phyloP scores from a whole-genome alignment of 2,797 vertebrate species.

The Diplodus puntazzo region DNA sequence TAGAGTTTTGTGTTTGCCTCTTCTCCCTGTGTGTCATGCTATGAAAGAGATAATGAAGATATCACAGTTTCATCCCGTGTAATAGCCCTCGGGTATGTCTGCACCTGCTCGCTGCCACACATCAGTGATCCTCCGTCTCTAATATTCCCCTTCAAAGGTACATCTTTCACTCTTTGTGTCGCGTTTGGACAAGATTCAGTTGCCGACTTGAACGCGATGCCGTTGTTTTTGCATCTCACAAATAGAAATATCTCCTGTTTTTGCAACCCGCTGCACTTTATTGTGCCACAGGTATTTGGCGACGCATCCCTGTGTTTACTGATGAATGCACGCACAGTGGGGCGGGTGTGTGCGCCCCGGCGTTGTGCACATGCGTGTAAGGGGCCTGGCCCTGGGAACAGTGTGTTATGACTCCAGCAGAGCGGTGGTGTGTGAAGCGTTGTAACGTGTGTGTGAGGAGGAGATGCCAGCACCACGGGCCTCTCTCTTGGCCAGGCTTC shows the following conservation, averaged over 20 bases:
- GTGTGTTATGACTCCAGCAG: conserved; percentile 65
- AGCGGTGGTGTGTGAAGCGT: conserved; percentile 63
- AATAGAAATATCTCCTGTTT: conserved; percentile 33
- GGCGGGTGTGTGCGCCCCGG: conserved; percentile 9
- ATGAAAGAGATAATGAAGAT: conserved; percentile 73
- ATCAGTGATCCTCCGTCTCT: conserved; percentile 53
- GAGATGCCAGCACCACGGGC: conserved; percentile 80
- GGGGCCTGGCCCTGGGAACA: conserved; percentile 44
- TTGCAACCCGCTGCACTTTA: neutral
- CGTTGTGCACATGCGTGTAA: conserved; percentile 35
- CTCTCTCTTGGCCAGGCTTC: conserved; percentile 79
- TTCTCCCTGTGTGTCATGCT: conserved; percentile 64
- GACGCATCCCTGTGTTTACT: conserved; percentile 39
- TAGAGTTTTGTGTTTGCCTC: conserved; percentile 63
- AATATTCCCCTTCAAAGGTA: conserved; percentile 33
- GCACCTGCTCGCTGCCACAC: conserved; percentile 64
- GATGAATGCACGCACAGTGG: conserved; percentile 45
- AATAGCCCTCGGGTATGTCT: conserved; percentile 62
- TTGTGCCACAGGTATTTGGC: conserved; percentile 59
- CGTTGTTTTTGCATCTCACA: conserved; percentile 17
- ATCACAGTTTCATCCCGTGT: conserved; percentile 63
- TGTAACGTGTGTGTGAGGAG: conserved; percentile 61
- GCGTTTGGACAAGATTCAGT: conserved; percentile 1
- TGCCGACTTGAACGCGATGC: neutral
- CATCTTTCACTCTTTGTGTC: conserved; percentile 33